Evolutionary conservation across 2,797 vertebrate genomes (phyloP).

Genomic region (Rhabdophis nuchalis): DNA sequence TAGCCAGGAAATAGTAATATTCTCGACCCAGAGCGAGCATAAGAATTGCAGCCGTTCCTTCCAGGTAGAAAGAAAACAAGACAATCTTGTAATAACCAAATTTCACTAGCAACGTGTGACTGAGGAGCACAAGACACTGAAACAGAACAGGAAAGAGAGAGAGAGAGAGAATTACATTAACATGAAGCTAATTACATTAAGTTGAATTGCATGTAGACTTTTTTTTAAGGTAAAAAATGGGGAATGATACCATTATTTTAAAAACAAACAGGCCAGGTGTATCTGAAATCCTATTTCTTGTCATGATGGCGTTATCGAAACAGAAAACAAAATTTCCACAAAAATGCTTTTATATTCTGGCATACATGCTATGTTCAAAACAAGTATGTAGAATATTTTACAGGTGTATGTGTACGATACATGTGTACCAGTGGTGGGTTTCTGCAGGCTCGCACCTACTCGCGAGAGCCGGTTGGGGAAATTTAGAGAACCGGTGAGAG

Average conservation of each 20-base stretch:
- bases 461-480: too few species aligned
- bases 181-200: too few species aligned
- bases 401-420: background rate
- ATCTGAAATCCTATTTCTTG: background rate
- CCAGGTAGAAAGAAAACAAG: conserved; percentile 82
- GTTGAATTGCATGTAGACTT: background rate
- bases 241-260: background rate
- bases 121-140: conserved; percentile 83
- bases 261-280: background rate
- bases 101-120: conserved; percentile 73
- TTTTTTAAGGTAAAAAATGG: background rate
- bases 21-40: conserved; percentile 80
- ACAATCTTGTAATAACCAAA: conserved; percentile 87
- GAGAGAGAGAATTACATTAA: background rate
- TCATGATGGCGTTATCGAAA: background rate
- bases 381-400: background rate
- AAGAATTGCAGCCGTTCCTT: conserved; percentile 73
- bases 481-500: too few species aligned
- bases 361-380: background rate
- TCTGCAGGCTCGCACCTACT: too few species aligned
- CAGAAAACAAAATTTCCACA: background rate
- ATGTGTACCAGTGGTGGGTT: too few species aligned
- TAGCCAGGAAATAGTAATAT: conserved; percentile 78
- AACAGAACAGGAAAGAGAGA: conserved; percentile 43
- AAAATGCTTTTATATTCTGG: background rate